Evolutionary conservation across 2,113 vertebrate species (phyloP), one percentile per base, ranked within the genome.

Genomic region (Salvelinus alpinus): DNA sequence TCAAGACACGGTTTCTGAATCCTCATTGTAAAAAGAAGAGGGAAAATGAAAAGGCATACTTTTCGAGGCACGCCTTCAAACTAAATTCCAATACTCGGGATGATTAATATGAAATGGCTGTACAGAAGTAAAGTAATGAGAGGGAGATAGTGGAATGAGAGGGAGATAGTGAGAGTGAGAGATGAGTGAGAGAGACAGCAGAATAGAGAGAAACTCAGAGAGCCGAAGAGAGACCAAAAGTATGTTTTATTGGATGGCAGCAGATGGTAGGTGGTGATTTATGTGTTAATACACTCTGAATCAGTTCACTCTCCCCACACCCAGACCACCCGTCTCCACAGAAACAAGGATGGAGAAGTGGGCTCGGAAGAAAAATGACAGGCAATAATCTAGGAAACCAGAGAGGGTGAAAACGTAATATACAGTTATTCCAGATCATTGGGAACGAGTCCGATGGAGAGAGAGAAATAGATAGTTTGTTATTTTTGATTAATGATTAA

Each of bases 51-150:
- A 65, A 25, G 3, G 3, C 12, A 31, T 16, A 14, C 4, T 70
- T 59, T 78, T 71, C 57, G 67, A 59, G 70, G n/a, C 31, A 65
- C 14, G 12, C 66, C 64, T 70, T 70, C 57, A 71, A 60, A 75
- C 74, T 83, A 85, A 64, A 80, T 70, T 83, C 54, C 71, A 78
- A 79, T 86, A 78, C 64, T 76, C 80, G 77, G 78, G 76, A 78
- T 84, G 78, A 84, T 89, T 84, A 80, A 70, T 88, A 85, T 85
- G 74, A 83, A 86, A 84, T 80, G 47, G 84, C 68, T 78, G 34
- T 70, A 71, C 60, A 73, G 64, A 64, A 22, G n/a, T 22, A 22
- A 25, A 22, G 22, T n/a, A 13, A n/a, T n/a, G n/a, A n/a, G n/a
- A n/a, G n/a, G n/a, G n/a, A n/a, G n/a, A n/a, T n/a, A n/a, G n/a